Percentiles rank a stretch among this genome's conserved stretches.
Evolutionary conservation across 1,140 invertebrate species (phyloP).

Genomic region (Meloidogyne hapla): DNA sequence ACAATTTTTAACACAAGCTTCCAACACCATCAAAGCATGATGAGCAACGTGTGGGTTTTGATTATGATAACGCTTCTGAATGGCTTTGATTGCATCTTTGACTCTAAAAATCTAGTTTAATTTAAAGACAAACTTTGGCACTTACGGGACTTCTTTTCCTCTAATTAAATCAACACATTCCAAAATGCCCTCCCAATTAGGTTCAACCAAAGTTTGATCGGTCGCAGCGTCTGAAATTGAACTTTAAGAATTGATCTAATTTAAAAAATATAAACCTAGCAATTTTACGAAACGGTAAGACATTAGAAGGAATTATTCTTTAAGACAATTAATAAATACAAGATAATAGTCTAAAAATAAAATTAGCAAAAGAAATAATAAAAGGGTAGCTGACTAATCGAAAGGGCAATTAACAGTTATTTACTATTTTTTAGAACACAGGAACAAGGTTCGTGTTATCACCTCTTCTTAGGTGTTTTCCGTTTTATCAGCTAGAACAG

Average conservation of each 20-base stretch:
- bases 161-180: conserved; percentile 60
- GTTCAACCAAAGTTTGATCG: conserved; percentile 58
- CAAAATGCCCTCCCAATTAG: conserved; percentile 62
- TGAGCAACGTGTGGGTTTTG: conserved; percentile 61
- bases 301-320: conserved; percentile 28
- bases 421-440: neutral
- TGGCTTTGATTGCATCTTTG: conserved; percentile 52
- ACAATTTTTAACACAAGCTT: conserved; percentile 97
- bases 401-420: neutral
- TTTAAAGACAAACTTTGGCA: neutral
- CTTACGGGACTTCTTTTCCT: conserved; percentile 58
- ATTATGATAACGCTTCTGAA: conserved; percentile 55
- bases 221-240: conserved; percentile 52
- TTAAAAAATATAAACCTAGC: conserved; percentile 22
- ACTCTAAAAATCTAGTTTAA: conserved; percentile 42
- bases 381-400: neutral
- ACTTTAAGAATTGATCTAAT: neutral
- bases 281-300: conserved; percentile 42
- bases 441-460: neutral
- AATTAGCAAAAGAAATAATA: neutral
- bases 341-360: conserved; percentile 13
- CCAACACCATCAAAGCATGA: conserved; percentile 72
- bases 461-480: too few species aligned
- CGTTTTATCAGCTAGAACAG: too few species aligned
- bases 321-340: conserved; percentile 1